Evolutionary conservation across 35 echinoderm and acorn worm species (phyloP), one percentile per base, ranked within the genome.

Genomic region (Chiridota heheva): DNA sequence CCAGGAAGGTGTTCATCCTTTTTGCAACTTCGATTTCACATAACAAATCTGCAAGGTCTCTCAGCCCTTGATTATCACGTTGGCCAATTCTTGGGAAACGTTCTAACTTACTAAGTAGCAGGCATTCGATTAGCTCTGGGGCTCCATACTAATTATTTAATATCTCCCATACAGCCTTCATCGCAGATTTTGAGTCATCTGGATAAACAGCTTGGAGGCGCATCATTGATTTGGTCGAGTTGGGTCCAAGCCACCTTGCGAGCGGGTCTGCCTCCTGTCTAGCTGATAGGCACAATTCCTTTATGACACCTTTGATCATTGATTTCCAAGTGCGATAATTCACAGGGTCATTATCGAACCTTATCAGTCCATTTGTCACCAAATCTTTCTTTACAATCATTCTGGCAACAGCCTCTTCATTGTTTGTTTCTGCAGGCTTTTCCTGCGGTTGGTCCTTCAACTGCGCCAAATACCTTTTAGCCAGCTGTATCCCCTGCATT

Each of bases 281-380:
- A 0, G 57, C 10, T 66, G 5, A 31, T 22, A 81, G 31, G 31
- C 40, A 24, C 60, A 77, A 35, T 48, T 62, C 83, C 40, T 48
- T 36, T 24, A 39, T 76, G 5, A 77, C 83, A 70, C 28, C 72
- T n/a, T 44, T 60, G 22, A 64, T 65, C 16, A 58, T 77, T 24
- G 53, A 44, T 45, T 62, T 86, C 71, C 71, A 86, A 27, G 70
- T 26, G 44, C 36, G 43, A 60, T 86, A 86, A 47, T 86, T 86
- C 70, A 77, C 60, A 44, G 55, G 70, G 36, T 60, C 20, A 39
- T 86, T 60, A 42, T 86, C 83, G 67, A 86, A 86, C 45, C 63
- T 74, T 36, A 60, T 67, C 6, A 86, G 70, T 63, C 83, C 83
- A 65, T 74, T 75, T 29, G 70, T 62, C 29, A 86, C 20, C 33